These are phyloP conservation scores for Diarsia dahlii DNA, from an alignment of 2,888 invertebrate species.

Conservation along the genomic window DNA sequence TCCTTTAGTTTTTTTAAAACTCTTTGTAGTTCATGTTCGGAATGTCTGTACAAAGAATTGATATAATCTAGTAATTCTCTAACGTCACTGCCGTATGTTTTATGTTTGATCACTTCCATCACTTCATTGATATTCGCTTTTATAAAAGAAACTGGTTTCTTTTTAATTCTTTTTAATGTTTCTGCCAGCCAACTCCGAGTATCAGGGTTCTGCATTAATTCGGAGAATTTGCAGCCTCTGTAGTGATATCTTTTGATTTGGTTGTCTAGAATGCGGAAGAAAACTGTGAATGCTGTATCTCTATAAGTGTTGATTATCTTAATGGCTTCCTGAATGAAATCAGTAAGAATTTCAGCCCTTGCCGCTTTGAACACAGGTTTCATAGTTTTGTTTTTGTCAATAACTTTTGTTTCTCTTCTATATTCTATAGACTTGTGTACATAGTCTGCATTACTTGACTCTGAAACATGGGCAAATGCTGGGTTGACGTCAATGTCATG, in stretches of 20 bases:
- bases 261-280: conserved; percentile 64
- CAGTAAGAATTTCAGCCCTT: conserved; percentile 66
- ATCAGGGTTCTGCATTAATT: conserved; percentile 65
- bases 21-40: conserved; percentile 58
- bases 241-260: conserved; percentile 75
- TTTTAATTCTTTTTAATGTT: conserved; percentile 65
- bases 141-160: conserved; percentile 56
- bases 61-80: conserved; percentile 67
- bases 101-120: conserved; percentile 46
- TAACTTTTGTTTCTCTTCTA: not conserved
- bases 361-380: not conserved
- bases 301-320: conserved; percentile 66
- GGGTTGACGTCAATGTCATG: not conserved
- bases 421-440: not conserved
- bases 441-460: not conserved
- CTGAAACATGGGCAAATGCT: not conserved
- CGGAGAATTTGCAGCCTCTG: conserved; percentile 71
- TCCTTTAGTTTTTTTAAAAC: conserved; percentile 69
- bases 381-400: not conserved
- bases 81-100: conserved; percentile 49
- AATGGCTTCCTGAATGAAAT: conserved; percentile 71
- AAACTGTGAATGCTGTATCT: conserved; percentile 71
- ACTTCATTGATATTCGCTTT: conserved; percentile 62
- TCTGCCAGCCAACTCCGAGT: conserved; percentile 65
- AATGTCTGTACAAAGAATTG: conserved; percentile 71